Conservation (phyloP, 2,113 vertebrate genomes). For the Ictidomys tridecemlineatus region DNA sequence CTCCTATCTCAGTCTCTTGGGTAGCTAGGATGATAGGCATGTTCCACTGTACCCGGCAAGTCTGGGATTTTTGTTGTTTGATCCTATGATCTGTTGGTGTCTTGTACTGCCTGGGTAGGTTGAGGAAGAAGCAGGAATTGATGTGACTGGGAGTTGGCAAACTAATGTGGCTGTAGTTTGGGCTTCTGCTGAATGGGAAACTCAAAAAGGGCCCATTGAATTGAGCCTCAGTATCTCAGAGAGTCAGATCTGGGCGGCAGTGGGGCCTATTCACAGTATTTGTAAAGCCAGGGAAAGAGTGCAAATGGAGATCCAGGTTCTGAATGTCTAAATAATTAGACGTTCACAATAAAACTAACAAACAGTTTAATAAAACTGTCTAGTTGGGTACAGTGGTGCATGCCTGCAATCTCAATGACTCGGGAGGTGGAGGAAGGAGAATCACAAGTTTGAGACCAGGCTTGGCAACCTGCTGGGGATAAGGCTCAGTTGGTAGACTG, state of each 20-base stretch:
- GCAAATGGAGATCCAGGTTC: background rate
- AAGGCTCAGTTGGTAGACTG: too few relatives aligned
- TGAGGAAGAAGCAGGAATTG: background rate
- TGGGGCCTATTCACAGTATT: background rate
- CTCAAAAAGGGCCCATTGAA: background rate
- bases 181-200: background rate
- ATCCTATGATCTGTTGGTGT: background rate
- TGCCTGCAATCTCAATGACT: too few relatives aligned
- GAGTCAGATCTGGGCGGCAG: background rate
- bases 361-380: background rate
- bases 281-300: background rate
- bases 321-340: background rate
- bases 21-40: too few relatives aligned
- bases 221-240: background rate
- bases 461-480: too few relatives aligned
- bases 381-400: too few relatives aligned
- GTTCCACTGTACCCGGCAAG: too few relatives aligned
- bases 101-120: background rate
- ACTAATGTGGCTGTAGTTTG: fast-evolving
- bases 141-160: background rate
- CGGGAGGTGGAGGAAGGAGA: too few relatives aligned
- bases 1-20: too few relatives aligned
- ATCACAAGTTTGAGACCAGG: too few relatives aligned
- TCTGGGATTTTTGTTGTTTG: background rate
- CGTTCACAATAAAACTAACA: background rate